phyloP scores from a whole-genome alignment of 2,797 vertebrate genomes.

The Falco concolor region DNA sequence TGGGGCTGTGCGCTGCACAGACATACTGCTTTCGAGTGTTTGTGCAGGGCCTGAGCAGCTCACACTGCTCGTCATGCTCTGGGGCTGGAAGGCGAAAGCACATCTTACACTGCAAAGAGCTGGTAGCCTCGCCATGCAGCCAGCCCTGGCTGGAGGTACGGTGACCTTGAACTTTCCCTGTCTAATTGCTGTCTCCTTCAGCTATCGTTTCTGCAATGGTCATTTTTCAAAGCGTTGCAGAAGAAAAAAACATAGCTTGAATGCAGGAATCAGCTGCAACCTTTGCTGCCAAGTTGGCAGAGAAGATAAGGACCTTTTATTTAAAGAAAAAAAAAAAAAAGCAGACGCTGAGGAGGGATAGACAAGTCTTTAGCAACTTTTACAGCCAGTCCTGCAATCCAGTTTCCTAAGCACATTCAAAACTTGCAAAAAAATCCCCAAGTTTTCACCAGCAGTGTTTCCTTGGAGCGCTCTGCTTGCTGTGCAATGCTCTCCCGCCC shows the following conservation, averaged over 20 bases:
- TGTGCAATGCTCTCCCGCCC: fast-evolving
- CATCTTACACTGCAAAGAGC: fast-evolving
- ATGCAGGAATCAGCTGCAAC: background rate
- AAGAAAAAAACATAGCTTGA: background rate
- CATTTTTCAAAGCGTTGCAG: background rate
- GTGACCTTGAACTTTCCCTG: background rate
- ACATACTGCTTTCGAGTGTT: background rate
- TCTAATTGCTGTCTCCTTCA: background rate
- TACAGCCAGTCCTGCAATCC: conserved; percentile 39
- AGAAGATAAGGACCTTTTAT: conserved; percentile 47
- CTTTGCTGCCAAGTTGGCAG: conserved; percentile 49
- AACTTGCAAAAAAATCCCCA: background rate
- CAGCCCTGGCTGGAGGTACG: background rate
- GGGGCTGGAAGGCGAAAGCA: background rate
- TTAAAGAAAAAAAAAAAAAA: background rate
- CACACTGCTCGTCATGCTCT: fast-evolving
- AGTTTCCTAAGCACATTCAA: conserved; percentile 5
- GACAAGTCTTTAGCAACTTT: conserved; percentile 51
- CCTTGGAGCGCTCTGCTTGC: background rate
- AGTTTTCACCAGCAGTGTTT: background rate
- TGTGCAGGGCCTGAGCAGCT: background rate
- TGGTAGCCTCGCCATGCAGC: fast-evolving
- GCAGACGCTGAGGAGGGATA: background rate
- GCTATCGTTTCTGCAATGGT: background rate
- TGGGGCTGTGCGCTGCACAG: background rate